Evolutionary conservation across 1,140 invertebrate species (phyloP), one percentile per base, ranked within the genome.

Genomic region (Marisa cornuarietis): DNA sequence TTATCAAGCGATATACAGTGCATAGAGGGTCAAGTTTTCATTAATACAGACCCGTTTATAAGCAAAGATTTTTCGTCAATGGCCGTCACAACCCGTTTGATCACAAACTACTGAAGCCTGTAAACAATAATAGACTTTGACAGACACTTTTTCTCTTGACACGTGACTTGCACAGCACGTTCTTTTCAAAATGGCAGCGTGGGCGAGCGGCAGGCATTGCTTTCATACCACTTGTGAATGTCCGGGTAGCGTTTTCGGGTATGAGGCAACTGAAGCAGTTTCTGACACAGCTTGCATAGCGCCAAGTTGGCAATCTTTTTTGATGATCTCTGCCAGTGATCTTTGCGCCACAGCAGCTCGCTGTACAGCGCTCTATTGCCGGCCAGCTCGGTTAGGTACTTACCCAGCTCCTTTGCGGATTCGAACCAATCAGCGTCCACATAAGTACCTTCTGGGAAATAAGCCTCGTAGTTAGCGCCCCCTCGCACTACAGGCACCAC

Each of bases 401-500:
- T 54, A 0, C 92, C 93, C 75, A 95, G 86, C 7, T 92, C 83
- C 79, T 90, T 84, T 0, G 92, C 91, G 9, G 86, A 88, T 13
- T 91, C 83, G 81, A 93, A 94, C 74, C 93, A 90, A 26, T 91
- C 86, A 0, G 92, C 92, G 86, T 94, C 90, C 65, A 95, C 93
- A 83, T 93, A 95, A 0, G 94, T 95, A 78, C 90, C 85, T 0
- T 93, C 92, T 0, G 95, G 95, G n/a, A 95, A 91, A 20, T 93
- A 83, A 82, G 83, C 89, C 49, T 88, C 87, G 88, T 92, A 94
- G 86, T 92, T 92, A 13, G 84, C 82, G 0, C 93, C 90, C 5
- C 95, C 95, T 91, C 94, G 93, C 51, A 95, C 93, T 61, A 96
- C 91, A 0, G 95, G 95, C n/a, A 96, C 93, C 0, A 94, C 92